Conservation (phyloP, 53 echinoderm and acorn worm genomes). For the Mesocentrotus franciscanus region DNA sequence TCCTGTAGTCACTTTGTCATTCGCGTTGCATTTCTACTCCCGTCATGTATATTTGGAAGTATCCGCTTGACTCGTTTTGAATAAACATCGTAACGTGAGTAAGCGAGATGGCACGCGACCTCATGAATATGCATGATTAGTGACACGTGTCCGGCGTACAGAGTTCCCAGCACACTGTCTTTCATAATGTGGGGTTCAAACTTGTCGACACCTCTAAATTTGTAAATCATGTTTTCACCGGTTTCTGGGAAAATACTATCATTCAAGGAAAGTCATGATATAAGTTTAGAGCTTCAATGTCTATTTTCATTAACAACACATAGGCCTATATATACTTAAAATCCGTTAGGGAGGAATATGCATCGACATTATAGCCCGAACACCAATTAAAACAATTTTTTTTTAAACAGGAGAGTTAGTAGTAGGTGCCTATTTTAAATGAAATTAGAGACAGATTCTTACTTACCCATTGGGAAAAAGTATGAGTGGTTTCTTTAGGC, state of each 20-base stretch:
- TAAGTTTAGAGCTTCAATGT: neutral
- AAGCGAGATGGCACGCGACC: constrained; percentile 43
- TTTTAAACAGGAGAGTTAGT: too few relatives aligned
- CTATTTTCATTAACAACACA: neutral
- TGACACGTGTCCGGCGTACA: constrained; percentile 3
- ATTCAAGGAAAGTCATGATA: neutral
- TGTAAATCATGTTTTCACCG: neutral
- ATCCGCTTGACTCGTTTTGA: constrained; percentile 24
- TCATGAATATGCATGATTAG: constrained; percentile 50
- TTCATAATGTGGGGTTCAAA: neutral
- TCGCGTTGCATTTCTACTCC: neutral
- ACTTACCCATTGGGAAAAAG: too few relatives aligned
- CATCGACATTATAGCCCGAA: too few relatives aligned
- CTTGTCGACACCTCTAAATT: neutral
- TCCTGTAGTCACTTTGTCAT: constrained; percentile 27
- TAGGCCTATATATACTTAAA: too few relatives aligned
- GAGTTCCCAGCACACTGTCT: neutral
- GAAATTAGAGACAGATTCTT: too few relatives aligned
- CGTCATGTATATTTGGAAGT: constrained; percentile 42
- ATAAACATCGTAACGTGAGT: constrained; percentile 50
- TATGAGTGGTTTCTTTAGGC: too few relatives aligned
- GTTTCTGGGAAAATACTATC: neutral
- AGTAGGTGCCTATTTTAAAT: too few relatives aligned
- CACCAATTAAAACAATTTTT: neutral
- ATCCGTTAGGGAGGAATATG: too few relatives aligned